A percentile compares a stretch with the other conserved stretches of the same genome.
Evolutionary conservation across 2,888 invertebrate species (phyloP).

Genomic region (Thysanoteuthis rhombus): DNA sequence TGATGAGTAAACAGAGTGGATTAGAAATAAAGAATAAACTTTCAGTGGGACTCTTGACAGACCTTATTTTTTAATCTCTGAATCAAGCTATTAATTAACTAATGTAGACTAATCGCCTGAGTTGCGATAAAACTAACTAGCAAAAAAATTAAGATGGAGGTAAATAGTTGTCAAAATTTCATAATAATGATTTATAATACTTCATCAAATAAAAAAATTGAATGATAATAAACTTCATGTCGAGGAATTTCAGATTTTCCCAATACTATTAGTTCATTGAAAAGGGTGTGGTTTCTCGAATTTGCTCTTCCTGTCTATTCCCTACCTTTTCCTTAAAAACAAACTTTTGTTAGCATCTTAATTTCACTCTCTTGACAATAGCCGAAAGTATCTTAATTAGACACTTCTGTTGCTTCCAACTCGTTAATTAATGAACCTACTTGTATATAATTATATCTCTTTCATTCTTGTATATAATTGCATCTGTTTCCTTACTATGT

Average conservation of each 20-base stretch:
- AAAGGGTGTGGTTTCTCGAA: background rate
- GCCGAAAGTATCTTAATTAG: background rate
- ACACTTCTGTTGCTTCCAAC: background rate
- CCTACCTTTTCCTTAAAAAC: no score
- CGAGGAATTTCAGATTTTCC: background rate
- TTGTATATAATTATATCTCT: conserved; percentile 12
- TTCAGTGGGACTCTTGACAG: no score
- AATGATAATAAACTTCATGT: background rate
- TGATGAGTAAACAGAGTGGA: no score
- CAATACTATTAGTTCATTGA: background rate
- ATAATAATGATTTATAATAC: no score
- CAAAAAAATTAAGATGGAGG: no score
- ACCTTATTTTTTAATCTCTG: no score
- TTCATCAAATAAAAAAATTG: no score
- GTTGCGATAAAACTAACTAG: no score
- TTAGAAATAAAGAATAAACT: no score
- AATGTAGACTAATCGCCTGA: no score
- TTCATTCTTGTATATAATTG: background rate
- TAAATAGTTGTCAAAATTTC: no score
- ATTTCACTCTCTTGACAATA: background rate
- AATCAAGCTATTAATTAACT: no score
- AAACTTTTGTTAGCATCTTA: background rate
- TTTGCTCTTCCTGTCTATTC: background rate
- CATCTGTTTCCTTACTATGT: background rate
- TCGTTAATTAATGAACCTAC: background rate